These are phyloP conservation scores for Notospermus geniculatus DNA, from an alignment of 1,140 invertebrate species.

Conservation along the genomic window DNA sequence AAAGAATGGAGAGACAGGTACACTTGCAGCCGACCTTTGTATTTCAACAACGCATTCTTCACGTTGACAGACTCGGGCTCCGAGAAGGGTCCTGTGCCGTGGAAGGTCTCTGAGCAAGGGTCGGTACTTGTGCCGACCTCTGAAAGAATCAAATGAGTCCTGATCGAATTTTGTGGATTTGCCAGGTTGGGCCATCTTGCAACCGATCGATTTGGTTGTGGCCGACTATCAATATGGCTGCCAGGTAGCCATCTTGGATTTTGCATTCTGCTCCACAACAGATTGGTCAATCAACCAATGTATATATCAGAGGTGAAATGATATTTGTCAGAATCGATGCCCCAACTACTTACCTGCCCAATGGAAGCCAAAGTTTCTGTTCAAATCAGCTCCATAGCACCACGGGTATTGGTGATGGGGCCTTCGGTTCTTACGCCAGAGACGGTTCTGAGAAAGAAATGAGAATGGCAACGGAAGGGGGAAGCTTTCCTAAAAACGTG, in stretches of 20 bases:
- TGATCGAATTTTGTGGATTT: too few species aligned
- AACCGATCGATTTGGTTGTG: background rate
- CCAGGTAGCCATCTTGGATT: too few species aligned
- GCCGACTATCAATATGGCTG: too few species aligned
- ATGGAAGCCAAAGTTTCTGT: conserved; percentile 52
- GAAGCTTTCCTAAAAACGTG: too few species aligned
- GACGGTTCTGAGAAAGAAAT: conserved; percentile 36
- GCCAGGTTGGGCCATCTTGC: too few species aligned
- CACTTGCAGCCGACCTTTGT: conserved; percentile 6
- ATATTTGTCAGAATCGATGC: too few species aligned
- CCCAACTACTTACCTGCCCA: conserved; percentile 51
- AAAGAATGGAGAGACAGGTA: conserved; percentile 44
- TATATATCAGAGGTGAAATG: too few species aligned
- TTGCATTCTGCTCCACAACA: too few species aligned
- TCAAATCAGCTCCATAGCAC: conserved; percentile 47
- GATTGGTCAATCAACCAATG: too few species aligned
- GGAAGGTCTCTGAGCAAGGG: conserved; percentile 83
- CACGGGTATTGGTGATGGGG: conserved; percentile 25
- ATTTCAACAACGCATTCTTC: conserved; percentile 18
- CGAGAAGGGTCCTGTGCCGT: conserved; percentile 78
- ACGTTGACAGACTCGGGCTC: conserved; percentile 73
- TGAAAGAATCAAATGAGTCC: too few species aligned
- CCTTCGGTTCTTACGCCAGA: conserved; percentile 52
- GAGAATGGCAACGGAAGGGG: background rate
- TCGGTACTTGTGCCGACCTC: conserved; percentile 62